phyloP scores from a whole-genome alignment of 2,797 vertebrate genomes.

The Darevskia mixta region DNA sequence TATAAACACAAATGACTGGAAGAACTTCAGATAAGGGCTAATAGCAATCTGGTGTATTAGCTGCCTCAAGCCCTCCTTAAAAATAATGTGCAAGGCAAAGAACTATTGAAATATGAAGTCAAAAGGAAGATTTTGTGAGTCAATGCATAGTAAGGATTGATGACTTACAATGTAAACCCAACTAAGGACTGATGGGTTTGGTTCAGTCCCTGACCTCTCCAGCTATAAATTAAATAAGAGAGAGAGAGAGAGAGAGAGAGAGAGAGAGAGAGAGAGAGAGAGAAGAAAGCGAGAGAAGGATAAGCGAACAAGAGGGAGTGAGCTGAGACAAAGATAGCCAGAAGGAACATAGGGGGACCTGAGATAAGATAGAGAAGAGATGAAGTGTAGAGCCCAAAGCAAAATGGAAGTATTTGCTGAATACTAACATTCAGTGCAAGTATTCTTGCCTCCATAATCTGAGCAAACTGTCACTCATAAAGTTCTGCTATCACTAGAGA shows the following conservation, averaged over 20 bases:
- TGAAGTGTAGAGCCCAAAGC: neutral
- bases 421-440: neutral
- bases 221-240: slow-evolving; percentile 38
- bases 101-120: slow-evolving; percentile 57
- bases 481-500: slow-evolving; percentile 2
- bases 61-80: slow-evolving; percentile 54
- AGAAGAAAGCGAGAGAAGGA: slow-evolving; percentile 58
- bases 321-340: slow-evolving; percentile 57
- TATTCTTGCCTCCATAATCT: neutral
- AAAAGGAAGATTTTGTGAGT: slow-evolving; percentile 39
- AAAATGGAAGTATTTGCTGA: neutral
- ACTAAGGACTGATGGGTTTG: slow-evolving; percentile 28
- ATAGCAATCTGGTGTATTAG: slow-evolving; percentile 23
- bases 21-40: slow-evolving; percentile 39
- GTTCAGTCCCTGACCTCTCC: slow-evolving; percentile 55
- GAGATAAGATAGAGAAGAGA: slow-evolving; percentile 67
- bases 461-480: slow-evolving; percentile 23
- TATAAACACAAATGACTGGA: slow-evolving; percentile 66
- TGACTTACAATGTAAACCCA: slow-evolving; percentile 58
- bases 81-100: slow-evolving; percentile 48
- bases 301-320: slow-evolving; percentile 56
- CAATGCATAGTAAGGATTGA: slow-evolving; percentile 16
- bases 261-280: neutral
- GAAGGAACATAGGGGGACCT: slow-evolving; percentile 60
- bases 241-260: neutral